Evolutionary conservation across 2,797 vertebrate species (phyloP).

Genomic region (Xiphorhynchus erythropygius): DNA sequence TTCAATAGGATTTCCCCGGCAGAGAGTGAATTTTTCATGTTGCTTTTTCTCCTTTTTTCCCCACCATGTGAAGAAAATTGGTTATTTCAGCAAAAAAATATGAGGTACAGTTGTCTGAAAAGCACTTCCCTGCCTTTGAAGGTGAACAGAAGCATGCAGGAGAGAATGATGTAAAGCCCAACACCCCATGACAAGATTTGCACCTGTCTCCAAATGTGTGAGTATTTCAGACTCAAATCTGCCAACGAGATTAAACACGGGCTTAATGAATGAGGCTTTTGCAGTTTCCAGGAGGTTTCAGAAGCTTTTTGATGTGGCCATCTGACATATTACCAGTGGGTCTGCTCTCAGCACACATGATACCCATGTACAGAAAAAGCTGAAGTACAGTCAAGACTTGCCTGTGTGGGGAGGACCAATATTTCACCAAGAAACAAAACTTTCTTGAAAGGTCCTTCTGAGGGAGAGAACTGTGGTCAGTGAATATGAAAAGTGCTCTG

Average conservation of each 20-base stretch:
- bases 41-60: neutral
- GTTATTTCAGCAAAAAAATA: neutral
- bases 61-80: neutral
- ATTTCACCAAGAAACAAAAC: neutral
- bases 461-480: neutral
- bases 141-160: neutral
- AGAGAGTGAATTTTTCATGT: neutral
- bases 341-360: neutral
- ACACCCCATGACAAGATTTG: neutral
- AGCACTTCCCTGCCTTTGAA: neutral
- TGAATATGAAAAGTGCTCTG: neutral
- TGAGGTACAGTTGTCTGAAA: neutral
- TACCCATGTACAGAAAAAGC: rapidly evolving
- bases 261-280: neutral
- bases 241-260: neutral
- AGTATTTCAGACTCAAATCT: neutral
- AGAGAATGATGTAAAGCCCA: neutral
- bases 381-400: neutral
- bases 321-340: neutral
- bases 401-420: neutral
- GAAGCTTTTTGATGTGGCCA: slow-evolving; percentile 3
- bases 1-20: neutral
- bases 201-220: neutral
- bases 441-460: neutral
- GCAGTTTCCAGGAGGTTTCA: neutral